A percentile compares a stretch with the other conserved stretches of the same genome.
Evolutionary conservation across 2,888 invertebrate genomes (phyloP).

Genomic region (Leptinotarsa haldemani): DNA sequence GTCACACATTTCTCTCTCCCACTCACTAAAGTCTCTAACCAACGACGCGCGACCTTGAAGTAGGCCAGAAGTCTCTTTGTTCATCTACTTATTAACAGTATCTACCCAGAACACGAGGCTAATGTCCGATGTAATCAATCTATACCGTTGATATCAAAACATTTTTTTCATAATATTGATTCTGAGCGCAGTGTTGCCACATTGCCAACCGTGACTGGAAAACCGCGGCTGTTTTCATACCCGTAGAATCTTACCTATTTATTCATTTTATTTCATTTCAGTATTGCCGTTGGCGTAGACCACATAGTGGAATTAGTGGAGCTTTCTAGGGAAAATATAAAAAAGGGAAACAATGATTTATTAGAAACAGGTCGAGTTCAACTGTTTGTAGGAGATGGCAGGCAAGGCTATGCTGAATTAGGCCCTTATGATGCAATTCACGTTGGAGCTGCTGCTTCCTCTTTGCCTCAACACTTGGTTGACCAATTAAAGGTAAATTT

Average conservation of each 20-base stretch:
- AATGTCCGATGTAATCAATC: no score
- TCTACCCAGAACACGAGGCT: no score
- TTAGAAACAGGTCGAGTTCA: slow-evolving; percentile 76
- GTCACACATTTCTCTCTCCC: no score
- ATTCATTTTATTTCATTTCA: slow-evolving; percentile 36
- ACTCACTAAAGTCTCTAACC: no score
- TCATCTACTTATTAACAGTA: no score
- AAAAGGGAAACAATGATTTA: slow-evolving; percentile 77
- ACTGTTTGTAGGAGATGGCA: slow-evolving; percentile 89
- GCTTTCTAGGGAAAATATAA: slow-evolving; percentile 81
- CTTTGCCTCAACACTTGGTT: slow-evolving; percentile 80
- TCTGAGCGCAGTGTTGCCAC: no score
- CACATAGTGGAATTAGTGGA: slow-evolving; percentile 87
- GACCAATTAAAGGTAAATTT: slow-evolving; percentile 80
- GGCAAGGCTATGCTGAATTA: slow-evolving; percentile 78
- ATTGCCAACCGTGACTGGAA: no score
- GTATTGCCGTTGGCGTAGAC: slow-evolving; percentile 82
- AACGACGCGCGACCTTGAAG: no score
- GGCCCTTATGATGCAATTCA: slow-evolving; percentile 94
- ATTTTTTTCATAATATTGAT: no score
- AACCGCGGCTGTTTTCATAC: no score
- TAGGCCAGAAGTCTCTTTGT: no score
- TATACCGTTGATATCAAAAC: no score
- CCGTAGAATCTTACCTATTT: not conserved
- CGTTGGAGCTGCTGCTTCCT: slow-evolving; percentile 89